Evolutionary conservation across 1,140 invertebrate genomes (phyloP), one percentile per base, ranked within the genome.

Genomic region (Hyles euphorbiae): DNA sequence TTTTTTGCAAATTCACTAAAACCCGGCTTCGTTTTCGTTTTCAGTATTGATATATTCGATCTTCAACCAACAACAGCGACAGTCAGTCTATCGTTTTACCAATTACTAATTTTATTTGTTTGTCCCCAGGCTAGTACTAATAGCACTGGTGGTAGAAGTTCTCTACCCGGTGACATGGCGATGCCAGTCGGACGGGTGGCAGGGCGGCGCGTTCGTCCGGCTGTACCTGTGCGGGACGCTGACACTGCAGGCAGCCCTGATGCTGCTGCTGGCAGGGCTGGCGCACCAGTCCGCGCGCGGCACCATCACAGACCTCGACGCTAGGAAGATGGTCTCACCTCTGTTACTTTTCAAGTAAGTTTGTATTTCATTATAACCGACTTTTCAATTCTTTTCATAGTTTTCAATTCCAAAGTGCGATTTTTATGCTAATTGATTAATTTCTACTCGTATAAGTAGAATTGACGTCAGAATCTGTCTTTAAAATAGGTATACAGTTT

Each of bases 221-320:
- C 88, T 91, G 33, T 95, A 94, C 70, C 86, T 94, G 6, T 89
- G 92, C 54, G 93, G 93, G 12, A 92, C 93, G 70, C 71, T 93
- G 63, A 78, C 89, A 0, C 88, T 94, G 52, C 91, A 94, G 45
- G 88, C 88, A 4, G 72, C 90, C 9, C 89, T 93, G 5, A 91
- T 93, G 64, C 70, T 94, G 54, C 82, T 94, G 2, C 78, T 94
- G 59, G 89, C 92, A 10, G 87, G 91, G n/a, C 89, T 94, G 60
- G 92, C 94, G 5, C 93, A 92, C 77, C 90, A 93, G 43, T 94
- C 93, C 56, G 91, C 93, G 1, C 90, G 91, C 63, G 94, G 94
- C 12, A 92, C 92, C 48, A 94, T 95, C 59, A 92, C 92, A n/a
- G 93, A 94, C 66, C 91, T 92, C 47, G 90, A 92, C 56, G 90